Base-by-base conservation (phyloP, 1,140 invertebrate genomes). In the Thereuonema tuberculata region DNA sequence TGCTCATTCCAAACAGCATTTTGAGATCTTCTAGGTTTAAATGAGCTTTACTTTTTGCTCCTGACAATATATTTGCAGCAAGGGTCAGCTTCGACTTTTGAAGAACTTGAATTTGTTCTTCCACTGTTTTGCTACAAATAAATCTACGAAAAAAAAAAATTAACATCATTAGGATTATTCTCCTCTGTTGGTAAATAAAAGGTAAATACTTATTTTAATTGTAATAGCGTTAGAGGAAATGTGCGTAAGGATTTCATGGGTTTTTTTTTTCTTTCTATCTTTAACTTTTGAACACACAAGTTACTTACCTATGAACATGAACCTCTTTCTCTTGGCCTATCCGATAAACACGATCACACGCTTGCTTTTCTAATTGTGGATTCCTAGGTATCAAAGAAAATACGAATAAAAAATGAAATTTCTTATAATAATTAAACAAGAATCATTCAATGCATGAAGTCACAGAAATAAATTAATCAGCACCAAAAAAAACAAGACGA, bases 301-400 rank as follows among this genome's bases (percentile, higher is more conserved):
- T 37, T 2, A 67, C 69, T 70, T 73, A 88, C 84, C 87, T 91
- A 70, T 93, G 90, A 50, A 96, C 82, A 58, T 80, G 77, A 0
- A 94, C 90, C 68, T 80, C 69, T 69, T 85, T 87, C 17, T 70
- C 81, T 70, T 97, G 93, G 0, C 93, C 93, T 50, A 94, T 83
- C 28, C 93, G 77, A 74, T 94, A 92, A 50, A 95, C 85, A 49
- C 92, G 76, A 75, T 96, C 92, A 76, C 88, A 89, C 0, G 92
- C 91, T 71, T 97, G 92, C 2, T 83, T 75, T 74, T 95, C 92
- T 24, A 95, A 74, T 66, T 94, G 90, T 0, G 92, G 93, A 78
- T 97, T 97, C 72, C 72, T 73, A 47, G 23, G 3, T 9, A 55
- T 12, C 9, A 52, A 52, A 14, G 21, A 24, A 50, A 50, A 24